Percentiles rank a stretch among this genome's conserved stretches.
Conservation (phyloP, 2,797 vertebrate genomes). For the Salmo trutta region DNA sequence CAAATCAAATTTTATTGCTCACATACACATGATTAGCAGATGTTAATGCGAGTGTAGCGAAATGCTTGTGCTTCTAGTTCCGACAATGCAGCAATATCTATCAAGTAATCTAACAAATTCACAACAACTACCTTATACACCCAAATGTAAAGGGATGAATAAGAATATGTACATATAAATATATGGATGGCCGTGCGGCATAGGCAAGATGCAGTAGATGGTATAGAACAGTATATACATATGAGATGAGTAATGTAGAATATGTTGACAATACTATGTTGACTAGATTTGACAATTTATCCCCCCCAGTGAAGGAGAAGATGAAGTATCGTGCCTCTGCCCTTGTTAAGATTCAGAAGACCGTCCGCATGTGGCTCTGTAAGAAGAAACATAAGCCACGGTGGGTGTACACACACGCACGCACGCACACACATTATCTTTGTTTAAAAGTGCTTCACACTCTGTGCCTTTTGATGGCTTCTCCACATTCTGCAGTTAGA, state of each 20-base stretch:
- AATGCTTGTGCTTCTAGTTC: too few relatives aligned
- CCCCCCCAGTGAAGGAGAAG: slow-evolving; percentile 89
- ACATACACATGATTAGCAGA: too few relatives aligned
- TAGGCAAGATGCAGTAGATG: too few relatives aligned
- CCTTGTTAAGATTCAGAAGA: slow-evolving; percentile 98
- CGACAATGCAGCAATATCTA: too few relatives aligned
- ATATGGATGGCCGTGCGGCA: too few relatives aligned
- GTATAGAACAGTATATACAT: too few relatives aligned
- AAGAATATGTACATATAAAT: too few relatives aligned
- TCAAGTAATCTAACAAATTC: too few relatives aligned
- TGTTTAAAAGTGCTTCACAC: slow-evolving; percentile 41
- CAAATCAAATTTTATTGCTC: too few relatives aligned
- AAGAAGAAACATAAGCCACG: slow-evolving; percentile 93
- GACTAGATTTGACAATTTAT: background rate
- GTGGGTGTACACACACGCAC: slow-evolving; percentile 72
- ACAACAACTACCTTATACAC: too few relatives aligned
- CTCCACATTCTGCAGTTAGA: slow-evolving; percentile 30
- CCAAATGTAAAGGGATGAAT: too few relatives aligned
- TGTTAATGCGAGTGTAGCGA: too few relatives aligned
- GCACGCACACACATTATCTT: slow-evolving; percentile 2
- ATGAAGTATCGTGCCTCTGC: slow-evolving; percentile 91
- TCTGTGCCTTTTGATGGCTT: slow-evolving; percentile 50
- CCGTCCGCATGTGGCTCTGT: slow-evolving; percentile 97
- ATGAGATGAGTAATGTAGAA: background rate
- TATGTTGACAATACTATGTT: background rate